These are phyloP conservation scores for Aurelia sp. DNA, from an alignment of 30 jellyfish, hydroid and myxozoan genomes.

Conservation along the genomic window DNA sequence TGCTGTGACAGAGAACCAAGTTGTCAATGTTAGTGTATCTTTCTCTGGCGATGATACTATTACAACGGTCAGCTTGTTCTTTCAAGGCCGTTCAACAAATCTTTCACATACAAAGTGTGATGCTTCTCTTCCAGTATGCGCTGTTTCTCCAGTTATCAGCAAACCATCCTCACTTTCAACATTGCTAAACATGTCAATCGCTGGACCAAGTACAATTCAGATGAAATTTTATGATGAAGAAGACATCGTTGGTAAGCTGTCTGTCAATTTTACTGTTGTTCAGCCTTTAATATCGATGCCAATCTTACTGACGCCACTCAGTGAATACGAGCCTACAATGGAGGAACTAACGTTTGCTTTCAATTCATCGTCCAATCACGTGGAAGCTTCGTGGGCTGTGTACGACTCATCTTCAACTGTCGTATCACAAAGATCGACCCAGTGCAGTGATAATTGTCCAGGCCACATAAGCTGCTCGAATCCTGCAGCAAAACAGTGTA, in stretches of 20 bases:
- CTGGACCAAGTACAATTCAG: not conserved
- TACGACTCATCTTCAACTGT: not conserved
- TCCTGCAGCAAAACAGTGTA: not conserved
- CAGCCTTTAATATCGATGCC: not conserved
- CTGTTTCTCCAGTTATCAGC: too few species aligned
- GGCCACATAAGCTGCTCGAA: not conserved
- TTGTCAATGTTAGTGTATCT: conserved; percentile 5
- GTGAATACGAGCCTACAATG: not conserved
- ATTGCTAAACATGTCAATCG: too few species aligned
- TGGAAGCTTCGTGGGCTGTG: not conserved
- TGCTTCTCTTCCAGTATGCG: too few species aligned
- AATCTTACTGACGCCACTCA: not conserved
- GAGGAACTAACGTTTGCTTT: not conserved
- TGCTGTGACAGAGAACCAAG: conserved; percentile 21
- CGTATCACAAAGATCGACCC: not conserved
- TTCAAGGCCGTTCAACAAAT: too few species aligned
- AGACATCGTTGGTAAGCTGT: not conserved
- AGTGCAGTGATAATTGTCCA: conserved; percentile 12
- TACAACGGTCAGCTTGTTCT: too few species aligned
- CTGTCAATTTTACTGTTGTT: not conserved
- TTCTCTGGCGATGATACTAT: not conserved
- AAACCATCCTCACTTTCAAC: too few species aligned
- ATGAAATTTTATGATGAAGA: not conserved
- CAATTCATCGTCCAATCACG: not conserved
- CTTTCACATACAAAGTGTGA: too few species aligned